These are phyloP conservation scores for Anneissia japonica DNA, from an alignment of 35 echinoderm and acorn worm species.

Conservation along the genomic window DNA sequence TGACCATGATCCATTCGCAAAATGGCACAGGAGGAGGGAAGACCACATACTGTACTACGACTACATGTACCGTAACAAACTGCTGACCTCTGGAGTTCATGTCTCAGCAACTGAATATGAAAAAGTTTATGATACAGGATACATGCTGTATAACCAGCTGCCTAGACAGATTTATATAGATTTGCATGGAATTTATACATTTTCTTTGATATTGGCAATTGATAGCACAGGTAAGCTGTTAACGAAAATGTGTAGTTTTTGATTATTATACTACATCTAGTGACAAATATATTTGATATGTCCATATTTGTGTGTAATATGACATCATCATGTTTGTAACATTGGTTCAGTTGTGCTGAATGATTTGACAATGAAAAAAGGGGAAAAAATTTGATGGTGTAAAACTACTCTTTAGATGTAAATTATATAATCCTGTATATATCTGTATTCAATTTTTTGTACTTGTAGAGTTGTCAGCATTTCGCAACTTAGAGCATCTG, in stretches of 20 bases:
- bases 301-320: too few relatives aligned
- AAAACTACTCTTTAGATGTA: too few relatives aligned
- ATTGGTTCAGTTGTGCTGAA: too few relatives aligned
- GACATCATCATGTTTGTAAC: too few relatives aligned
- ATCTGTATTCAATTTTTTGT: too few relatives aligned
- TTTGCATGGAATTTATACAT: neutral
- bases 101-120: neutral
- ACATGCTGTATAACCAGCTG: neutral
- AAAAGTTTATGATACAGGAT: neutral
- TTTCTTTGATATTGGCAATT: neutral
- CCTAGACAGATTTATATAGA: neutral
- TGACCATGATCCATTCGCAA: neutral
- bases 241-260: too few relatives aligned
- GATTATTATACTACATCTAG: too few relatives aligned
- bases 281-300: too few relatives aligned
- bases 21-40: neutral
- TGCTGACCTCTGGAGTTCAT: neutral
- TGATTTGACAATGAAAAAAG: too few relatives aligned
- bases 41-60: neutral
- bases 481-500: neutral
- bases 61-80: neutral
- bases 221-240: neutral
- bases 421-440: too few relatives aligned
- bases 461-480: neutral
- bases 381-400: too few relatives aligned